Evolutionary conservation across 2,888 invertebrate species (phyloP), one percentile per base, ranked within the genome.

Genomic region (Trilocha varians): DNA sequence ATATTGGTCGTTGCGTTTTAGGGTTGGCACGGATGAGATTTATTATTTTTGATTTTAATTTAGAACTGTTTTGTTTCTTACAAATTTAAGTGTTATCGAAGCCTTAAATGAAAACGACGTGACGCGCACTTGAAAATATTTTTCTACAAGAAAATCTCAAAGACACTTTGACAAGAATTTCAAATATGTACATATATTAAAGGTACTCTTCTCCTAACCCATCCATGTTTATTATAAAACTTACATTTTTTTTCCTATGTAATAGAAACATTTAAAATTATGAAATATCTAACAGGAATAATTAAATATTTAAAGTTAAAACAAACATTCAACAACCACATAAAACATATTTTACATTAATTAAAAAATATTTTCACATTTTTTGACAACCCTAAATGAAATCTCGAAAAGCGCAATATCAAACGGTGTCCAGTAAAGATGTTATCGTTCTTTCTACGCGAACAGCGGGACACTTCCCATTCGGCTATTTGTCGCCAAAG

Each of bases 391-490:
- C 78, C 75, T 77, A 55, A 32, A 13, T 40, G 44, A 52, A 60
- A 53, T 57, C 52, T 59, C 62, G 59, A 49, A 60, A 59, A 62
- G 57, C 56, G 56, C 53, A 38, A 38, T 32, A 34, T 38, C 39
- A 53, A 62, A 69, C 71, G 75, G 78, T 73, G 77, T 78, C 62
- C 70, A 62, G 62, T 72, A 64, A 77, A 78, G 78, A 77, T 72
- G 65, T 74, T 70, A 70, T 59, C 57, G 49, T 57, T 45, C 55
- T 59, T 68, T 63, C 62, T 65, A 65, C 55, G 49, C 52, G 53
- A 70, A 41, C 83, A 74, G 77, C 82, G 62, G 75, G 83, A 65
- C 56, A 71, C 64, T 76, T 78, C 72, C 82, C 57, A 61, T 65
- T 66, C 55, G 54, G 46, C 45, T 53, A 64, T 66, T 73, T 75